Percentiles rank a stretch among this genome's conserved stretches.
Evolutionary conservation across 2,113 vertebrate genomes (phyloP).

Genomic region (Meriones unguiculatus): DNA sequence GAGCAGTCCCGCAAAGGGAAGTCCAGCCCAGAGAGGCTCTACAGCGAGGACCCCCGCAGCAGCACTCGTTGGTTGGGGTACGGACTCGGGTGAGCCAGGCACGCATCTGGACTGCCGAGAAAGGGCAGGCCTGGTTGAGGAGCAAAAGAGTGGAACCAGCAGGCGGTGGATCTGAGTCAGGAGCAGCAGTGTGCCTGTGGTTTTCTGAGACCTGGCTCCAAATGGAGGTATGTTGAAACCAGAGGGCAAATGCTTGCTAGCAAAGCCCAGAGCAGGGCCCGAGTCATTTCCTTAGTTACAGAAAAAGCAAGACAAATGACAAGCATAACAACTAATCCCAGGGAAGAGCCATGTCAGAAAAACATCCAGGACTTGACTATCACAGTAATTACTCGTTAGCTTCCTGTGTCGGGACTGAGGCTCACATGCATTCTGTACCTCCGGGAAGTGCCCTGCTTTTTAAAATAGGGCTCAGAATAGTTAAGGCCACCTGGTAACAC

Average conservation of each 20-base stretch:
- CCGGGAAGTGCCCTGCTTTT: background rate
- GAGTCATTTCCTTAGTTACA: conserved; percentile 47
- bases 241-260: background rate
- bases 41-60: background rate
- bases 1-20: background rate
- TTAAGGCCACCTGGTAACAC: too few relatives aligned
- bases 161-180: background rate
- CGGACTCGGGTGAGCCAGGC: background rate
- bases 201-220: background rate
- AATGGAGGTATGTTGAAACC: background rate
- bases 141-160: background rate
- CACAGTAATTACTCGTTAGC: background rate
- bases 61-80: background rate
- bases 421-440: background rate
- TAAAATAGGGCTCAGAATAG: background rate
- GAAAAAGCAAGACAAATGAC: background rate
- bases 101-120: background rate
- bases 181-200: background rate
- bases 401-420: background rate
- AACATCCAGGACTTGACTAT: conserved; percentile 38
- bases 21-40: background rate
- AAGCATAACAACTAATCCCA: conserved; percentile 26
- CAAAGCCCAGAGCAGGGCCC: background rate
- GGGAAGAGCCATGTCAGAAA: conserved; percentile 58
- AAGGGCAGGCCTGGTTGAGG: background rate